Evolutionary conservation across 2,113 vertebrate genomes (phyloP).

Genomic region (Amphilophus citrinellus): DNA sequence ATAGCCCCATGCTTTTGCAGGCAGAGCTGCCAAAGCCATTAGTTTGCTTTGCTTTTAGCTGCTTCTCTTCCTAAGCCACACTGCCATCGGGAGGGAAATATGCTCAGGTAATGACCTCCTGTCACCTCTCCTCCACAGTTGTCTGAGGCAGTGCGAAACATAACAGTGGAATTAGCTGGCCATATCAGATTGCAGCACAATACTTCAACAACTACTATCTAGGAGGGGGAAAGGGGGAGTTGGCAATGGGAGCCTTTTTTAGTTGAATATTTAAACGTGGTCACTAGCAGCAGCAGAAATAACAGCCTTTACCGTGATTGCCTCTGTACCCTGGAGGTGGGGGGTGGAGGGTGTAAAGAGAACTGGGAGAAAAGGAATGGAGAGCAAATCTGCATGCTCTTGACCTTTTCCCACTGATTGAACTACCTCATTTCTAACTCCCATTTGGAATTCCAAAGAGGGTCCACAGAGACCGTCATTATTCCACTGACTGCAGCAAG

Average conservation of each 20-base stretch:
- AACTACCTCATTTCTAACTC: slow-evolving; percentile 70
- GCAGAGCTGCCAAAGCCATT: slow-evolving; percentile 63
- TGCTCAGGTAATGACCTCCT: slow-evolving; percentile 70
- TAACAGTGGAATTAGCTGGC: slow-evolving; percentile 61
- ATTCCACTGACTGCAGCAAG: slow-evolving; percentile 62
- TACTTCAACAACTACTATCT: slow-evolving; percentile 36
- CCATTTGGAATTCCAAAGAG: slow-evolving; percentile 77
- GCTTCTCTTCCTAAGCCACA: slow-evolving; percentile 50
- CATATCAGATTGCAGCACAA: slow-evolving; percentile 59
- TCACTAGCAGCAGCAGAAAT: slow-evolving; percentile 66
- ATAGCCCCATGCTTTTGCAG: slow-evolving; percentile 71
- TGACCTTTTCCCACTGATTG: slow-evolving; percentile 83
- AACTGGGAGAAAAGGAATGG: slow-evolving; percentile 42
- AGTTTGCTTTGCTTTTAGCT: slow-evolving; percentile 71
- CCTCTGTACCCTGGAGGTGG: slow-evolving; percentile 57
- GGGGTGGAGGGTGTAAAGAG: slow-evolving; percentile 43
- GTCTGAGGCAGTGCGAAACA: slow-evolving; percentile 49
- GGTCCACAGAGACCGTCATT: slow-evolving; percentile 71
- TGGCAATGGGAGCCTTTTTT: slow-evolving; percentile 30
- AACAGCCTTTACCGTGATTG: slow-evolving; percentile 76
- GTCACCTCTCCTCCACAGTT: slow-evolving; percentile 50
- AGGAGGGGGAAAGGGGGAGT: not conserved
- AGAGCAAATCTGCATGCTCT: slow-evolving; percentile 76
- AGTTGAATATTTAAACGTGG: slow-evolving; percentile 77
- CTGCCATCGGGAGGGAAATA: slow-evolving; percentile 42